Conservation (phyloP, 2,888 invertebrate species). For the Drosophila pegasa region DNA sequence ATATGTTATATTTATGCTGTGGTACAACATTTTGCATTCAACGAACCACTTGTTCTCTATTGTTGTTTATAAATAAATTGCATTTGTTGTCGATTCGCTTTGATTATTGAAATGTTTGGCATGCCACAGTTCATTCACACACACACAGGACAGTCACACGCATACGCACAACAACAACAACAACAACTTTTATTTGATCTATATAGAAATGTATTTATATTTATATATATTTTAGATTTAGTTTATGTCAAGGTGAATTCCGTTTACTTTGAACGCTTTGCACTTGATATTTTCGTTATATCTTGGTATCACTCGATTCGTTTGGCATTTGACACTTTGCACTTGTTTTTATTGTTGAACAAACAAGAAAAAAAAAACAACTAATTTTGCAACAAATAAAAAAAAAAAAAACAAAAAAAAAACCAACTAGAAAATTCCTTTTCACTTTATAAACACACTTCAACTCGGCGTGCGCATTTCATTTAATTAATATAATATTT, state of each 20-base stretch:
- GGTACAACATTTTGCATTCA: slow-evolving; percentile 6
- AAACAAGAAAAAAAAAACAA: slow-evolving; percentile 13
- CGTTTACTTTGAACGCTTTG: slow-evolving; percentile 20
- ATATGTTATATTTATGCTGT: slow-evolving; percentile 44
- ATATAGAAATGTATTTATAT: background rate
- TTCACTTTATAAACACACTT: slow-evolving; percentile 9
- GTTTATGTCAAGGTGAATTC: slow-evolving; percentile 26
- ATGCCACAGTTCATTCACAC: slow-evolving; percentile 52
- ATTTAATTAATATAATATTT: slow-evolving; percentile 11
- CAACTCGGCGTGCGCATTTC: background rate
- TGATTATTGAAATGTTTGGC: slow-evolving; percentile 59
- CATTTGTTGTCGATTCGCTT: slow-evolving; percentile 27
- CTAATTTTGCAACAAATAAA: slow-evolving; percentile 5
- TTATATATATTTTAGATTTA: slow-evolving; percentile 9
- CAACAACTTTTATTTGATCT: background rate
- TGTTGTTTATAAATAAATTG: slow-evolving; percentile 42
- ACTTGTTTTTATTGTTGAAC: background rate
- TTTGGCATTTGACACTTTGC: slow-evolving; percentile 6
- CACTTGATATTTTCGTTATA: slow-evolving; percentile 21
- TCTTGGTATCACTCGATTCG: background rate
- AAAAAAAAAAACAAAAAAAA: slow-evolving; percentile 11
- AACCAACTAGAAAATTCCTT: slow-evolving; percentile 8
- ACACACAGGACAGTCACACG: background rate
- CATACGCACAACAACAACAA: slow-evolving; percentile 11
- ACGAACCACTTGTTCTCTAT: slow-evolving; percentile 40